Evolutionary conservation across 2,797 vertebrate genomes (phyloP).

Genomic region (Carcharodon carcharias): DNA sequence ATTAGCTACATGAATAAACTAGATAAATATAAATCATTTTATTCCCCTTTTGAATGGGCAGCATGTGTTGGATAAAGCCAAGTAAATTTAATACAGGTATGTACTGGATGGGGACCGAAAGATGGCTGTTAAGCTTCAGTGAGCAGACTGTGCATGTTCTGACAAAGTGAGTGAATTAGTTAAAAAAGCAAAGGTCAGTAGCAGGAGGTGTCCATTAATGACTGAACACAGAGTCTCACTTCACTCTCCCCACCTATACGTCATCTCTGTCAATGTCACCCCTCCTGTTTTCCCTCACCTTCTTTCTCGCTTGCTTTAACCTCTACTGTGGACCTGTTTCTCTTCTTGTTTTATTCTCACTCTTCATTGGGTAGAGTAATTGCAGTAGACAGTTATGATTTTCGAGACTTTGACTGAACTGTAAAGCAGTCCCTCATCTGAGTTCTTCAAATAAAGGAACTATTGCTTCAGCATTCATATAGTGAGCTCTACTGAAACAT

Average conservation of each 20-base stretch:
- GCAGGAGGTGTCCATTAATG: background rate
- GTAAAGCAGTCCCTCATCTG: background rate
- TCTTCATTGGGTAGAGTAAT: background rate
- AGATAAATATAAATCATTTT: background rate
- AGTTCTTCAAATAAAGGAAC: background rate
- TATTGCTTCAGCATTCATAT: background rate
- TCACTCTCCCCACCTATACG: background rate
- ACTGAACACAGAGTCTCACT: background rate
- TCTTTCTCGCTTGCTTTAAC: background rate
- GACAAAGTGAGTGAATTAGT: background rate
- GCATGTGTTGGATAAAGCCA: background rate
- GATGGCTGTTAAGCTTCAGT: background rate
- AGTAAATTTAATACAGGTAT: background rate
- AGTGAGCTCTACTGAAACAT: background rate
- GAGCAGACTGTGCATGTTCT: background rate
- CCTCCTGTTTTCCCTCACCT: background rate
- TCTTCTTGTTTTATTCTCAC: background rate
- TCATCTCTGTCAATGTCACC: background rate
- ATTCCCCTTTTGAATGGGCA: background rate
- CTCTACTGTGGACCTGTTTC: background rate
- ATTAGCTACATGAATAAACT: background rate
- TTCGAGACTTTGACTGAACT: background rate
- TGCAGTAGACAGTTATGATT: background rate
- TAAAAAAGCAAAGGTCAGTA: background rate
- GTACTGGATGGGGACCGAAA: background rate